Base-by-base conservation (phyloP, 2,888 invertebrate genomes). In the Bombyx huttoni region DNA sequence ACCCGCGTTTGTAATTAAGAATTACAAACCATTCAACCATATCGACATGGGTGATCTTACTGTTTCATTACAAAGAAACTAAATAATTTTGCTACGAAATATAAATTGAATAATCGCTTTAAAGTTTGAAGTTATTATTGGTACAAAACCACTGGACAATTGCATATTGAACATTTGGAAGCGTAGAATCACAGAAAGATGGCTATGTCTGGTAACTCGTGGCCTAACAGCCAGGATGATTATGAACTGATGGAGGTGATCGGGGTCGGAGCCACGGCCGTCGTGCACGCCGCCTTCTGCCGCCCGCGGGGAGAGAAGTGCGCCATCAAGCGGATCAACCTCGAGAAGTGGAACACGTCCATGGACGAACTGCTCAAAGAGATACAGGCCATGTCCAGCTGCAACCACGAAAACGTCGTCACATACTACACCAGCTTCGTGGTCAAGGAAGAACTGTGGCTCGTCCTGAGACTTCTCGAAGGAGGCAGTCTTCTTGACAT, bases 401-500 rank as follows among this genome's bases (percentile, higher is more conserved):
- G 99, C 84, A 96, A 98, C 78, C 99, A 99, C 86, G 99, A 99
- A 82, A 99, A 99, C 85, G 99, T 99, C 12, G 99, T 99, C 56
- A 98, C 97, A n/a, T 99, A 99, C 88, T 96, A 98, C 89, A 99
- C 99, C 45, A 98, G 98, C 67, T 99, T 99, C 86, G 99, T 99
- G 47, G 99, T 98, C 52, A 94, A 95, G 66, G 98, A 99, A 73
- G 98, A 99, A 76, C 89, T 99, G 49, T 99, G 99, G 99, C 92
- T 99, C 47, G 96, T 99, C n/a, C 91, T 99, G 68, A 92, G 98
- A 67, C 91, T 99, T 13, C 91, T 99, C n/a, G 97, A 97, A 78
- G 98, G 98, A 62, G 96, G 96, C 53, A 96, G 96, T 58, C 85
- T 96, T 49, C 88, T 96, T 54, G 96, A 97, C 75, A 96, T 96